Evolutionary conservation across 2,797 vertebrate genomes (phyloP).

Genomic region (Danio kyathit): DNA sequence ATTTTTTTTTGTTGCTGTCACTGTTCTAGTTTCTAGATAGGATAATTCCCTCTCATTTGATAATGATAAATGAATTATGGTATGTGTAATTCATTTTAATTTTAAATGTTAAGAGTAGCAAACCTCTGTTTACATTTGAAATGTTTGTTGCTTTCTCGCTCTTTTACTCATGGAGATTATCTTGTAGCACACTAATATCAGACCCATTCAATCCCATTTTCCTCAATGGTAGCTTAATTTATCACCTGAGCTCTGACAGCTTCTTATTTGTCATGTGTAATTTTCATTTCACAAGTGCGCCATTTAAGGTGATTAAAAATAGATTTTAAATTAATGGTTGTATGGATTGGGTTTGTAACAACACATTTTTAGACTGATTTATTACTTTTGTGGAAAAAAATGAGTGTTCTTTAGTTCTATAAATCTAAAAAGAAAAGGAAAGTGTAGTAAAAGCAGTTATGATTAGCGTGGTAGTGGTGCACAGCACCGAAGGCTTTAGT

Average conservation of each 20-base stretch:
- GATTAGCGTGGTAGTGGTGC: slow-evolving; percentile 1
- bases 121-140: slow-evolving; percentile 43
- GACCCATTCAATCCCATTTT: background rate
- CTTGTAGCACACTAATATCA: background rate
- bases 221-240: slow-evolving; percentile 4
- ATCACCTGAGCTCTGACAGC: slow-evolving; percentile 48
- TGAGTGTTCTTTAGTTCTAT: background rate
- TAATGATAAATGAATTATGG: background rate
- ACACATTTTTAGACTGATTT: background rate
- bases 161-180: slow-evolving; percentile 9
- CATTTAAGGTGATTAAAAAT: background rate
- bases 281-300: background rate
- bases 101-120: slow-evolving; percentile 10
- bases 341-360: background rate
- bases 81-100: background rate
- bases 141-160: slow-evolving; percentile 36
- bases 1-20: background rate
- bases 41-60: background rate
- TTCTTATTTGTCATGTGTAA: background rate
- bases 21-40: background rate
- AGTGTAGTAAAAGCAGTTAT: background rate
- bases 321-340: slow-evolving; percentile 1
- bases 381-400: background rate
- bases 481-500: background rate
- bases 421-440: background rate